Base-by-base conservation (phyloP, 2,888 invertebrate genomes). In the Eubasilissa splendida region DNA sequence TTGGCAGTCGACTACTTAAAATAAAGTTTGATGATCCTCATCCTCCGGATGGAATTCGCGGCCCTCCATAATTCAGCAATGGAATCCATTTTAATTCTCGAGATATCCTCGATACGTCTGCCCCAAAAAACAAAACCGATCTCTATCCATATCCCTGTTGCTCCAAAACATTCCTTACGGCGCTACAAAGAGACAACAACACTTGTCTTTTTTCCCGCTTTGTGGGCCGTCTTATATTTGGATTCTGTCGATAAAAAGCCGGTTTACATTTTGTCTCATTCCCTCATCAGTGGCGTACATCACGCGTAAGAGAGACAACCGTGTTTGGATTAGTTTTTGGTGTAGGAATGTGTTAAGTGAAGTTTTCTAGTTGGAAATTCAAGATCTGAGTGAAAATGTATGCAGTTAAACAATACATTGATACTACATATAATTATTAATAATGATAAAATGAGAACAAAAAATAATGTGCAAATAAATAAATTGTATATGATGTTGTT, bases 241-340 rank as follows among this genome's bases (percentile, higher is more conserved):
- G 71, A 60, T 78, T 52, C 14, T 70, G 77, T 77, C 71, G 78
- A 78, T 78, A 78, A 78, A 68, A 78, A 78, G 60, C 71, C 68
- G 71, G 60, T 71, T 71, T 70, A 50, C 71, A 50, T 71, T 50
- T 68, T 71, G 70, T 71, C 71, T 78, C 52, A 22, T 71, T 78
- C 70, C 59, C 50, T 60, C 78, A 33, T n/a, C n/a, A 11, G 14
- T 31, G n/a, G 42, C 12, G 9, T 22, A 31, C 50, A 31, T 50
- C 12, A 50, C 10, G 78, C 52, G 63, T 63, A 63, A 65, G 66
- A 8, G 74, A 56, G 53, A 71, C 50, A 60, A 14, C 52, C 50
- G 31, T 58, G 59, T 42, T 54, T 76, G 75, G 70, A 54, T 70
- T 22, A 52, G 10, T 52, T 70, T 54, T 53, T 22, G 22, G 53